These are phyloP conservation scores for Drosophila anomalata DNA, from an alignment of 2,888 invertebrate species.

Conservation along the genomic window DNA sequence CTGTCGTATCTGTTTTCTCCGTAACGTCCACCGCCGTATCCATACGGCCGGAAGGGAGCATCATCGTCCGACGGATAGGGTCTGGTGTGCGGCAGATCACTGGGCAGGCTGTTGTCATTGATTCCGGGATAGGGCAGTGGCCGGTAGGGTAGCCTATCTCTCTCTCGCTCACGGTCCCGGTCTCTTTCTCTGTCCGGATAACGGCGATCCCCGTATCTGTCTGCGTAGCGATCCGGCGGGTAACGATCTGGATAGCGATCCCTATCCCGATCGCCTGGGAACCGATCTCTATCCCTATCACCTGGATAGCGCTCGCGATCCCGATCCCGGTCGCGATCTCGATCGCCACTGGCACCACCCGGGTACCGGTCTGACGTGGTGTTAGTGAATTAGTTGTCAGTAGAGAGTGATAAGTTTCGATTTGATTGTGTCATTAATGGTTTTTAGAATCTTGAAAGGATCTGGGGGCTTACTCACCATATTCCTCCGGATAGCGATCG, in stretches of 20 bases:
- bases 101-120: slow-evolving; percentile 78
- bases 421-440: slow-evolving; percentile 53
- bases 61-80: slow-evolving; percentile 80
- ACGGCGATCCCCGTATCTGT: slow-evolving; percentile 60
- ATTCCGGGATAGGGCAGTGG: slow-evolving; percentile 79
- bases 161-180: slow-evolving; percentile 46
- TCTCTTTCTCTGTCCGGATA: slow-evolving; percentile 45
- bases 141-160: slow-evolving; percentile 72
- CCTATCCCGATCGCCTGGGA: slow-evolving; percentile 58
- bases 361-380: slow-evolving; percentile 78
- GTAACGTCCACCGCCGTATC: slow-evolving; percentile 72
- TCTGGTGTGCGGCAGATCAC: slow-evolving; percentile 83
- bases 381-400: slow-evolving; percentile 81
- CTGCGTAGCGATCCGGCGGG: slow-evolving; percentile 59
- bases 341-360: slow-evolving; percentile 67
- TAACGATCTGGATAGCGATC: slow-evolving; percentile 63
- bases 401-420: slow-evolving; percentile 46
- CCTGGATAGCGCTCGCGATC: slow-evolving; percentile 68
- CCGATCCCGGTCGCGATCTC: slow-evolving; percentile 72
- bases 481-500: slow-evolving; percentile 81
- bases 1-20: slow-evolving; percentile 80
- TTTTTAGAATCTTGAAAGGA: slow-evolving; percentile 9
- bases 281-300: slow-evolving; percentile 65
- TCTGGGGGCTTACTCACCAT: slow-evolving; percentile 52
- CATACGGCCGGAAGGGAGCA: slow-evolving; percentile 78